Evolutionary conservation across 2,888 invertebrate species (phyloP).

Genomic region (Dione juno): DNA sequence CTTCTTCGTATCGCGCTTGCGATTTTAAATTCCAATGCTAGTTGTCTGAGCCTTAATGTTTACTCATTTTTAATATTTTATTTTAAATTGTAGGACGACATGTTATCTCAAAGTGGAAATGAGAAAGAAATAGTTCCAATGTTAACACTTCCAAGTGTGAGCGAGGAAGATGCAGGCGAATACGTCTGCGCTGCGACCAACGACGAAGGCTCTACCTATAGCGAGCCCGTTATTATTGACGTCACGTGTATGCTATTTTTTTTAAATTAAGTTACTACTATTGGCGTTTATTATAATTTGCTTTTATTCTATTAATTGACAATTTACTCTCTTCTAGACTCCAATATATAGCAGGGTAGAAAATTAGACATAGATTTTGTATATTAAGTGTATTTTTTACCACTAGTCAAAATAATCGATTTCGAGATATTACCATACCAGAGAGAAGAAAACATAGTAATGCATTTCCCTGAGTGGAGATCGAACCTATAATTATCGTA

Average conservation of each 20-base stretch:
- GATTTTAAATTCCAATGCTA: too few species aligned
- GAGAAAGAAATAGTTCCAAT: slow-evolving; percentile 56
- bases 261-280: neutral
- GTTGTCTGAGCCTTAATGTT: neutral
- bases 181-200: slow-evolving; percentile 73
- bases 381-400: too few species aligned
- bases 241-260: slow-evolving; percentile 62
- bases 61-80: neutral
- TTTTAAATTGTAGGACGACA: slow-evolving; percentile 59
- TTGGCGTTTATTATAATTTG: neutral
- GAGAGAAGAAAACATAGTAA: too few species aligned
- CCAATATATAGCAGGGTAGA: too few species aligned
- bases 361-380: too few species aligned
- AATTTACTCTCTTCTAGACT: neutral
- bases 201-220: slow-evolving; percentile 64
- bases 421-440: too few species aligned
- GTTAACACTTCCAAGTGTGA: slow-evolving; percentile 58
- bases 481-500: too few species aligned
- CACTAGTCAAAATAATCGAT: too few species aligned
- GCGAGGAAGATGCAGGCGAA: slow-evolving; percentile 65
- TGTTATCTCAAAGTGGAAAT: slow-evolving; percentile 52
- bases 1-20: too few species aligned
- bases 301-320: neutral
- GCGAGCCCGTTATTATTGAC: slow-evolving; percentile 64
- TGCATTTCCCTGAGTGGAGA: too few species aligned